phyloP scores from a whole-genome alignment of 2,888 invertebrate species.

The Machimus atricapillus region DNA sequence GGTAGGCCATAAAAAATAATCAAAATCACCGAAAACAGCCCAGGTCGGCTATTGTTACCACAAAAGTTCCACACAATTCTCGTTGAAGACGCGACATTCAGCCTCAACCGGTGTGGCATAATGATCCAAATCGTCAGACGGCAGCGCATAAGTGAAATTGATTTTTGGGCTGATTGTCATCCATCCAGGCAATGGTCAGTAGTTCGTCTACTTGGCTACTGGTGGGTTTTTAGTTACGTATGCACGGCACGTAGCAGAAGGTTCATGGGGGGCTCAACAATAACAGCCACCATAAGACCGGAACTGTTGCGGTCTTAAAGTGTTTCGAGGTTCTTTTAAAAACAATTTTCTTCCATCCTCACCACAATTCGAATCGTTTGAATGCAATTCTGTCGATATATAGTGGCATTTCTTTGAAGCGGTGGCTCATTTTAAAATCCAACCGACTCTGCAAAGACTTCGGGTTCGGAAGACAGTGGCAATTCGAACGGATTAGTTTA shows the following conservation, averaged over 20 bases:
- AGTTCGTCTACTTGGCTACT: not conserved
- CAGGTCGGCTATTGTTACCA: constrained; percentile 4
- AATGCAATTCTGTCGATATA: constrained; percentile 1
- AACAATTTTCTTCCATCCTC: not conserved
- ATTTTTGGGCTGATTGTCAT: constrained; percentile 19
- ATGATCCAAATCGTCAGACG: constrained; percentile 20
- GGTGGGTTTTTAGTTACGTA: not conserved
- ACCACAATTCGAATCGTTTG: not conserved
- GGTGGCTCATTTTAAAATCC: not conserved
- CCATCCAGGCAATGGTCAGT: not conserved
- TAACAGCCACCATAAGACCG: not conserved
- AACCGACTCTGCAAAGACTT: not conserved
- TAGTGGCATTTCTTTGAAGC: not conserved
- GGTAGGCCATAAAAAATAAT: constrained; percentile 8
- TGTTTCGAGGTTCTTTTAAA: not conserved
- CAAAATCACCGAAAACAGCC: constrained; percentile 14
- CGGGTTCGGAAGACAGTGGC: not conserved
- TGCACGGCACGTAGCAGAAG: constrained; percentile 8
- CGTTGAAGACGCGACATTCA: not conserved
- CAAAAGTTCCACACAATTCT: not conserved
- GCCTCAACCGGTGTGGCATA: not conserved
- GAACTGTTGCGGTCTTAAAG: not conserved
- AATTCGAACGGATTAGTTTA: not conserved
- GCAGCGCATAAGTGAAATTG: constrained; percentile 31
- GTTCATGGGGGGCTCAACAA: not conserved